A percentile compares a stretch with the other conserved stretches of the same genome.
Conservation (phyloP, 1,140 invertebrate genomes). For the Whitmania pigra region DNA sequence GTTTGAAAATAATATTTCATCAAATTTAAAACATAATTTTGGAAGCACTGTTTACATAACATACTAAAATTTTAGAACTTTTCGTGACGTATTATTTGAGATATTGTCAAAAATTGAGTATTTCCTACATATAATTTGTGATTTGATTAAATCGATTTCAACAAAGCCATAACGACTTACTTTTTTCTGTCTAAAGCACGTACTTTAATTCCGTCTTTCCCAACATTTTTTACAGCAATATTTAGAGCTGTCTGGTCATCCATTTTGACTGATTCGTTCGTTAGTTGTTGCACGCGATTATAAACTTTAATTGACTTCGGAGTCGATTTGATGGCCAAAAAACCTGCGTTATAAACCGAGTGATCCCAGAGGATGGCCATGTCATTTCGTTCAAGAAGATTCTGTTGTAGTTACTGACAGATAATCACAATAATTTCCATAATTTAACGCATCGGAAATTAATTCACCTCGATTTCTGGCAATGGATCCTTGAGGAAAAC, state of each 20-base stretch:
- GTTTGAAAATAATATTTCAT: too few species aligned
- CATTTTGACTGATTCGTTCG: not conserved
- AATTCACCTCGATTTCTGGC: constrained; percentile 8
- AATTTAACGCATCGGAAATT: too few species aligned
- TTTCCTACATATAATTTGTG: too few species aligned
- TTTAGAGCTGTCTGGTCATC: constrained; percentile 8
- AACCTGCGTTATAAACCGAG: constrained; percentile 16
- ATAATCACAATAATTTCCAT: too few species aligned
- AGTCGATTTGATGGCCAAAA: constrained; percentile 16
- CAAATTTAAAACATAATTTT: too few species aligned
- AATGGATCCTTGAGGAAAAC: constrained; percentile 9
- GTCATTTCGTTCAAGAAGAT: not conserved
- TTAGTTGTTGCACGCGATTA: not conserved
- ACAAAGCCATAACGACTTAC: too few species aligned
- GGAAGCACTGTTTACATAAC: too few species aligned
- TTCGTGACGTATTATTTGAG: too few species aligned
- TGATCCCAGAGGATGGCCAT: constrained; percentile 19
- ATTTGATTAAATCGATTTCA: too few species aligned
- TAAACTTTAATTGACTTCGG: not conserved
- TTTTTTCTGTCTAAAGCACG: not conserved
- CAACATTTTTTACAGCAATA: not conserved
- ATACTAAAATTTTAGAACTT: too few species aligned
- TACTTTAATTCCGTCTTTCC: not conserved
- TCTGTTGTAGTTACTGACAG: too few species aligned
- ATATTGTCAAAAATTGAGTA: too few species aligned